Evolutionary conservation across 1,140 invertebrate species (phyloP).

Genomic region (Propsilocerus akamusi): DNA sequence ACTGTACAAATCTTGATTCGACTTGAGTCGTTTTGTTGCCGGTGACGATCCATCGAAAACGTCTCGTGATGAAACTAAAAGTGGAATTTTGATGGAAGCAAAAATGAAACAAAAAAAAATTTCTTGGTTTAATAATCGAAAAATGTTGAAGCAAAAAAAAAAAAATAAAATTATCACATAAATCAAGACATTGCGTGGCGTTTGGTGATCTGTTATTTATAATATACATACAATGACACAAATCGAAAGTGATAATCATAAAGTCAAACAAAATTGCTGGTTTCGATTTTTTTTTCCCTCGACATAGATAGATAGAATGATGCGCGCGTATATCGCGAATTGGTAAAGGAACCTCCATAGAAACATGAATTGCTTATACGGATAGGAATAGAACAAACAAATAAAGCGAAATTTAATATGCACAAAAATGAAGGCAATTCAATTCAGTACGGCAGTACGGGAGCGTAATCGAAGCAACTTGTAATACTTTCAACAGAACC

Average conservation of each 20-base stretch:
- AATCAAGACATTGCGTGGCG: constrained; percentile 1
- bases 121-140: constrained; percentile 1
- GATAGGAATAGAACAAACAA: no score
- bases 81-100: background rate
- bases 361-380: no score
- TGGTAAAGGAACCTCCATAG: no score
- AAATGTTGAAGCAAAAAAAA: background rate
- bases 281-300: background rate
- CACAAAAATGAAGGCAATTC: constrained; percentile 10
- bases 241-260: constrained; percentile 4
- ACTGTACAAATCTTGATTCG: constrained; percentile 16
- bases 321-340: no score
- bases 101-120: background rate
- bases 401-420: no score
- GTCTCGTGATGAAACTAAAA: constrained; percentile 18
- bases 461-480: no score
- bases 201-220: background rate
- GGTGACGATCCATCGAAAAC: constrained; percentile 17
- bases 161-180: background rate
- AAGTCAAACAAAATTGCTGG: background rate
- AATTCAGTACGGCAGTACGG: constrained; percentile 8
- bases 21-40: constrained; percentile 16
- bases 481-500: no score
- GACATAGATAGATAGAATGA: no score
- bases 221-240: background rate